phyloP scores from a whole-genome alignment of 2,888 invertebrate species.

The Fabriciana adippe region DNA sequence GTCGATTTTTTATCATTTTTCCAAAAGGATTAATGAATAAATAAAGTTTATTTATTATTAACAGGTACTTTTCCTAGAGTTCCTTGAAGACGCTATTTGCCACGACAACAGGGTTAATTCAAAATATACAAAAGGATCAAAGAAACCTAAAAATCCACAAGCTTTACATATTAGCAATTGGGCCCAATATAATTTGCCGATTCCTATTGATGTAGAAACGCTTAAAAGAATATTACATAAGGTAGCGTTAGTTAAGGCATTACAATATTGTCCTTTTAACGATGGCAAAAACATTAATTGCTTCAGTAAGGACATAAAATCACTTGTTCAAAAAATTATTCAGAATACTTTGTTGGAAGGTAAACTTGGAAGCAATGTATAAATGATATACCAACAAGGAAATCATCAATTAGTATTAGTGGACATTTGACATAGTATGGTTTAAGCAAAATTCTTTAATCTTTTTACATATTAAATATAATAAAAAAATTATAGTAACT shows the following conservation, averaged over 20 bases:
- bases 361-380: background rate
- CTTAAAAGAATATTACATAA: conserved; percentile 29
- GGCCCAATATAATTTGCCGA: conserved; percentile 43
- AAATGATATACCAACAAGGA: background rate
- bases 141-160: background rate
- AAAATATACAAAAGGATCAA: background rate
- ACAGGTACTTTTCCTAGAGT: no score
- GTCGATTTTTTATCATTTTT: no score
- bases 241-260: conserved; percentile 19
- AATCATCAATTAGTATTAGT: background rate
- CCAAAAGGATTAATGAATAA: no score
- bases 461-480: no score
- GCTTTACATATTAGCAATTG: conserved; percentile 45
- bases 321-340: conserved; percentile 13
- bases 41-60: no score
- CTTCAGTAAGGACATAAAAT: background rate
- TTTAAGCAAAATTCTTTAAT: no score
- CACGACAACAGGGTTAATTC: background rate
- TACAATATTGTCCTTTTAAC: conserved; percentile 46
- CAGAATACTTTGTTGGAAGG: background rate
- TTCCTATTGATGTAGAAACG: conserved; percentile 29
- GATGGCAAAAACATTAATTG: conserved; percentile 2
- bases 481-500: no score
- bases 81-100: no score
- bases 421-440: no score